Base-by-base conservation (phyloP, 2,888 invertebrate species). In the Meandrusa payeni region DNA sequence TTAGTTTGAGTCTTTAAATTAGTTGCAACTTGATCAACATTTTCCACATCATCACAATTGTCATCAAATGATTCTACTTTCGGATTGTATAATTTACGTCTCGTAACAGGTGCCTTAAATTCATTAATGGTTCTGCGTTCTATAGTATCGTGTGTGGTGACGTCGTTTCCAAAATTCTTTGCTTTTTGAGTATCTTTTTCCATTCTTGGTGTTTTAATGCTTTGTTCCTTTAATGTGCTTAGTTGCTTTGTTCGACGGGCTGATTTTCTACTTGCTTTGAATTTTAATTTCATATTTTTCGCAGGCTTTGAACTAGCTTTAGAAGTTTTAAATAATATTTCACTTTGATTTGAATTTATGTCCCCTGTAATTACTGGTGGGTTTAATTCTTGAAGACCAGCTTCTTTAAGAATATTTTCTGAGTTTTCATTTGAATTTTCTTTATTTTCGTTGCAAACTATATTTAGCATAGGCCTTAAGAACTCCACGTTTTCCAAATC, bases 21-120 rank as follows among this genome's bases (percentile, higher is more conserved):
- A 13, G 46, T 17, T 5, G 6, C 26, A 12, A 13, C 11, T n/a
- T 45, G 33, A 19, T 26, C 23, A 17, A 48, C 58, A 0, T 57
- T 52, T 3, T 52, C 40, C 9, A 46, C 22, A 1, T 46, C 45
- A 19, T 61, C 54, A 9, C 64, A 54, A 22, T 52, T 52, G 22
- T 60, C 49, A 27, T 53, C 41, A 3, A 58, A 46, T 1, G 53
- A 41, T 19, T 59, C 71, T 31, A 72, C 62, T 63, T 79, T 80
- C 0, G 79, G 76, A 1, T 83, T 83, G 41, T 81, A 86, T 2
- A 86, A 59, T 53, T 83, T 85, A 7, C 83, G 73, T 56, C 75
- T 27, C 64, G 68, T 10, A n/a, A 50, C 26, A 9, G 47, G 29
- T 1, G 56, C 52, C 37, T 52, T 41, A 11, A 11, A 32, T 12